Conservation (phyloP, 1,140 invertebrate species). For the Brachionus manjavacas region DNA sequence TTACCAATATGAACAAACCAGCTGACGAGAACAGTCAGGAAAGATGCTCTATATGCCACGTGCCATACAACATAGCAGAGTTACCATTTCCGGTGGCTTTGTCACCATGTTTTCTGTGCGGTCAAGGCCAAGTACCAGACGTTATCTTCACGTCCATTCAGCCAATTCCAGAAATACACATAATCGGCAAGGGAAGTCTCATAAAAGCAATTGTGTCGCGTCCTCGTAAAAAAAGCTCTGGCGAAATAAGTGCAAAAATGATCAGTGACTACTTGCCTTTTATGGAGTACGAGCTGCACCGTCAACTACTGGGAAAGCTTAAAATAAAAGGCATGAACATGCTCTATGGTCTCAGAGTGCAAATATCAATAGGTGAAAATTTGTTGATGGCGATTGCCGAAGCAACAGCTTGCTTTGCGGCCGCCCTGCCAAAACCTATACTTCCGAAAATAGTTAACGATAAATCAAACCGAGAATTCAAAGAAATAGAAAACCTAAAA, state of each 20-base stretch:
- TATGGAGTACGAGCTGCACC: slow-evolving; percentile 88
- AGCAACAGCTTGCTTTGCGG: slow-evolving; percentile 36
- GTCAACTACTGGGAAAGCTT: slow-evolving; percentile 81
- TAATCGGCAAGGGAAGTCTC: slow-evolving; percentile 45
- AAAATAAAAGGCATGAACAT: slow-evolving; percentile 85
- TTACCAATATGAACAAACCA: neutral
- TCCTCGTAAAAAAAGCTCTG: slow-evolving; percentile 47
- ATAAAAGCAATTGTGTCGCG: slow-evolving; percentile 19
- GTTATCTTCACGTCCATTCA: slow-evolving; percentile 82
- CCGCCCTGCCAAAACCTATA: slow-evolving; percentile 34
- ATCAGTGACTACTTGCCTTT: slow-evolving; percentile 81
- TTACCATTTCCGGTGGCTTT: slow-evolving; percentile 69
- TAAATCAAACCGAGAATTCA: neutral
- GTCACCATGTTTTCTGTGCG: slow-evolving; percentile 67
- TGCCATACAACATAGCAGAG: neutral
- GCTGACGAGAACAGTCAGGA: neutral
- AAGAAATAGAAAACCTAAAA: slow-evolving; percentile 11
- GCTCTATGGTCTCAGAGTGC: slow-evolving; percentile 75
- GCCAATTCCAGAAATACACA: slow-evolving; percentile 68
- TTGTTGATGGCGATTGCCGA: slow-evolving; percentile 75
- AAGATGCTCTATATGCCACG: neutral
- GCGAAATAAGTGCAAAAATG: slow-evolving; percentile 84
- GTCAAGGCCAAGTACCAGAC: slow-evolving; percentile 76
- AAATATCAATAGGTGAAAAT: slow-evolving; percentile 80
- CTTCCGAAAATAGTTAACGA: slow-evolving; percentile 8